phyloP scores from a whole-genome alignment of 2,113 vertebrate genomes.

The Dromas ardeola region DNA sequence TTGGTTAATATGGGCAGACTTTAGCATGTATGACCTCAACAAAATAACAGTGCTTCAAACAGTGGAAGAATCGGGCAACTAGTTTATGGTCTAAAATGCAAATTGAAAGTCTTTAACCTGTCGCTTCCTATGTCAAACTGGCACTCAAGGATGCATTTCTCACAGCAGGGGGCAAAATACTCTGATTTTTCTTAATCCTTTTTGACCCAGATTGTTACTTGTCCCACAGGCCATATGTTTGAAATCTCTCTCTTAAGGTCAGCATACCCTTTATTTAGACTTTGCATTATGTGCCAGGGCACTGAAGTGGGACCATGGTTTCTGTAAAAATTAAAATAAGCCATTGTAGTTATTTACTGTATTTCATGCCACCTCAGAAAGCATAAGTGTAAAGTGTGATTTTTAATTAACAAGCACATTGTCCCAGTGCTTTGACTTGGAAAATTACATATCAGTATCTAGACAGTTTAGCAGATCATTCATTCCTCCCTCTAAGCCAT shows the following conservation, averaged over 20 bases:
- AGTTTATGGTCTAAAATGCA: not conserved
- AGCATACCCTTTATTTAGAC: slow-evolving; percentile 34
- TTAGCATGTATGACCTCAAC: not conserved
- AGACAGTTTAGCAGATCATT: slow-evolving; percentile 43
- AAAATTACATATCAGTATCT: slow-evolving; percentile 64
- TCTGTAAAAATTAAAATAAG: slow-evolving; percentile 48
- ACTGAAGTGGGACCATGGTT: slow-evolving; percentile 38
- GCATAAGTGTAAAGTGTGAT: slow-evolving; percentile 23
- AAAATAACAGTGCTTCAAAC: not conserved
- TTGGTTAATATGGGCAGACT: not conserved
- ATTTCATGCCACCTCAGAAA: slow-evolving; percentile 36
- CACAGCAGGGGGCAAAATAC: not conserved
- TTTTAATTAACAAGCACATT: slow-evolving; percentile 70
- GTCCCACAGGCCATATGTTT: not conserved
- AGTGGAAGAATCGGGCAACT: not conserved
- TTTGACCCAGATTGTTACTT: not conserved
- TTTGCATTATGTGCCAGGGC: slow-evolving; percentile 25
- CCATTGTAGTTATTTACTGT: slow-evolving; percentile 45
- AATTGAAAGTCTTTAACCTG: not conserved
- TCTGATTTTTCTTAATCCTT: slow-evolving; percentile 15
- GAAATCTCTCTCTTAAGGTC: slow-evolving; percentile 33
- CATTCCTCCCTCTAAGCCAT: not conserved
- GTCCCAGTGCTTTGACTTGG: slow-evolving; percentile 62
- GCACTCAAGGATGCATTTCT: not conserved
- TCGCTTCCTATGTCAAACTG: not conserved